Base-by-base conservation (phyloP, 2,113 vertebrate species). In the Natator depressus region DNA sequence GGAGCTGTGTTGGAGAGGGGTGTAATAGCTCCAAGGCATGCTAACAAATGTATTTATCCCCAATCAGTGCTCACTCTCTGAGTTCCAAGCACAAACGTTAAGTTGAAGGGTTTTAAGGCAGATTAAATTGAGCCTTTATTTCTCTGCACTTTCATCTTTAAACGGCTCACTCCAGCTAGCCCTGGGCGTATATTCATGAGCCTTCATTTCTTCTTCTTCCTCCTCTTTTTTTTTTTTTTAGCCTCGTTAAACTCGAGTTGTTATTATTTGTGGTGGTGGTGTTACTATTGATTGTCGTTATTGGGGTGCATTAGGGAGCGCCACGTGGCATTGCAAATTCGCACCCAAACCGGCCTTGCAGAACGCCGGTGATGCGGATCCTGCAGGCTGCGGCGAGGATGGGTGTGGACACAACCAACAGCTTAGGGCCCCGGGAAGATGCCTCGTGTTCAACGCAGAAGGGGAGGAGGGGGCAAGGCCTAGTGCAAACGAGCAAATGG, bases 41-140 rank as follows among this genome's bases (percentile, higher is more conserved):
- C 98, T 99, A 99, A 98, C 98, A 99, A 99, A 98, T 98, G 98
- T 99, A 99, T 99, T 99, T 99, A 99, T 99, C 99, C 99, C 98
- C 99, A 99, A 99, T 99, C 99, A 99, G 98, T 98, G 98, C 99
- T 99, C 98, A 98, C 99, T 99, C 99, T 98, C 97, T 97, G 99
- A 99, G 99, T 99, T 98, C 98, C 98, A 98, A 98, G 99, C 99
- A 98, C 99, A 99, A 99, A 99, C 99, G 98, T 98, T 98, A 98
- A 99, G 99, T 99, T 99, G 99, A 99, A 99, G 99, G 98, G 98
- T 98, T 99, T 99, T 99, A 99, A 99, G 98, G 98, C 99, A 99
- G 99, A 99, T 99, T 99, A 99, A 99, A 99, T 98, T 98, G 98
- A 99, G 99, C 98, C 98, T 99, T 99, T 99, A 99, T 99, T 99